Base-by-base conservation (phyloP, 1,140 invertebrate genomes). In the Laodelphax striatellus region DNA sequence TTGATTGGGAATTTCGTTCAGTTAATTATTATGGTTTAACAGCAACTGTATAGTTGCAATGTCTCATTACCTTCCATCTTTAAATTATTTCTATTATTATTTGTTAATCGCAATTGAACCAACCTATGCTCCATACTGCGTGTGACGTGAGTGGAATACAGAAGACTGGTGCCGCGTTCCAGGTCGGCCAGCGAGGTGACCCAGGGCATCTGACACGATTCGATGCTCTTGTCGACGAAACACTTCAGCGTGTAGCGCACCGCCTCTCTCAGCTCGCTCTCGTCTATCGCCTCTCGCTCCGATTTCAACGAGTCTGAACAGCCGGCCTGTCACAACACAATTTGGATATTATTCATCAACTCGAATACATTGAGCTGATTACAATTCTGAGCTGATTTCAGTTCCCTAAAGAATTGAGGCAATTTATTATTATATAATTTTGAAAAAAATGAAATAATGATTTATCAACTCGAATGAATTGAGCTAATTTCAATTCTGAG, bases 161-260 rank as follows among this genome's bases (percentile, higher is more conserved):
- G 68, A 2, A 84, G 71, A 52, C 67, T 73, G 53, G 79, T 69
- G 9, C 77, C 75, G n/a, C 82, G 70, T 68, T 84, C 81, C 53
- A 82, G 64, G 57, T 81, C 79, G 2, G 70, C 70, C 1, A 78
- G 52, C 44, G 67, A 75, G 1, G 76, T 71, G 10, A 79, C 70
- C 59, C 69, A 68, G 17, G 70, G 69, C 19, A 77, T 61, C 59
- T 74, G 72, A 60, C 73, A 77, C 14, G 72, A 65, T 55, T 74
- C 68, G 1, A 76, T 77, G 66, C 73, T 76, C 67, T 70, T 80
- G 67, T 73, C 76, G 62, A 69, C 76, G 68, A 70, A 68, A 64
- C 62, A 73, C 52, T 66, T 69, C 50, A 46, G 58, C 56, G 59
- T 52, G 54, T 63, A 21, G 17, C 54, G 38, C 1, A 62, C 16